Conservation (phyloP, 1,140 invertebrate species). For the Nasonia longicornis region DNA sequence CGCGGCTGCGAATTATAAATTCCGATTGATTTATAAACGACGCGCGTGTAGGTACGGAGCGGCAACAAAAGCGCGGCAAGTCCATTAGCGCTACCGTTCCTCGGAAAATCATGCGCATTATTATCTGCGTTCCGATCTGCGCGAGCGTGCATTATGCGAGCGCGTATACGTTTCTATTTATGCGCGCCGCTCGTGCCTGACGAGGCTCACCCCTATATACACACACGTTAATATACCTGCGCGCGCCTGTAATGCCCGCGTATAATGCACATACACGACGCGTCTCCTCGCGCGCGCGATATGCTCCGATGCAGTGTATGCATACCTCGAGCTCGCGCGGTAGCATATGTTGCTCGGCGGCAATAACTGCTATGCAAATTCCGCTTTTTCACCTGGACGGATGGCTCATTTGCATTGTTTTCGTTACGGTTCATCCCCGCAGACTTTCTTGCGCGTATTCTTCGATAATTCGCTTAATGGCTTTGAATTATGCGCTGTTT, state of each 20-base stretch:
- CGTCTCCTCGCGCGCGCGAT: background rate
- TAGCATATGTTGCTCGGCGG: background rate
- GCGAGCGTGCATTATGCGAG: conserved; percentile 53
- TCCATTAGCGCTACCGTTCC: conserved; percentile 32
- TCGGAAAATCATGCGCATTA: conserved; percentile 36
- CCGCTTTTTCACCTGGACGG: background rate
- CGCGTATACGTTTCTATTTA: conserved; percentile 56
- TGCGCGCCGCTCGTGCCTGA: conserved; percentile 44
- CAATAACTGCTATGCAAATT: background rate
- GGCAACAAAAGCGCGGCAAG: conserved; percentile 29
- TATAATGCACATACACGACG: background rate
- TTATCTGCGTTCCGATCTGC: conserved; percentile 24
- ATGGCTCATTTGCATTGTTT: background rate
- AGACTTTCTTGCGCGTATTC: background rate
- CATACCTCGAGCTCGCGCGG: background rate
- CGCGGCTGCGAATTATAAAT: conserved; percentile 26
- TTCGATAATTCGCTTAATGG: too few species aligned
- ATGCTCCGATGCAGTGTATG: background rate
- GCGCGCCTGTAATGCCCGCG: background rate
- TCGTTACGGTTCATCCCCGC: background rate
- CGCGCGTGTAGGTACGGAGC: background rate
- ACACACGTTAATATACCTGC: conserved; percentile 16
- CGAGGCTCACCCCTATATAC: conserved; percentile 2
- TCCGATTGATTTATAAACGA: conserved; percentile 36
- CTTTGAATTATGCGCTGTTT: too few species aligned